phyloP scores from a whole-genome alignment of 2,113 vertebrate genomes.

The Cinclus cinclus region DNA sequence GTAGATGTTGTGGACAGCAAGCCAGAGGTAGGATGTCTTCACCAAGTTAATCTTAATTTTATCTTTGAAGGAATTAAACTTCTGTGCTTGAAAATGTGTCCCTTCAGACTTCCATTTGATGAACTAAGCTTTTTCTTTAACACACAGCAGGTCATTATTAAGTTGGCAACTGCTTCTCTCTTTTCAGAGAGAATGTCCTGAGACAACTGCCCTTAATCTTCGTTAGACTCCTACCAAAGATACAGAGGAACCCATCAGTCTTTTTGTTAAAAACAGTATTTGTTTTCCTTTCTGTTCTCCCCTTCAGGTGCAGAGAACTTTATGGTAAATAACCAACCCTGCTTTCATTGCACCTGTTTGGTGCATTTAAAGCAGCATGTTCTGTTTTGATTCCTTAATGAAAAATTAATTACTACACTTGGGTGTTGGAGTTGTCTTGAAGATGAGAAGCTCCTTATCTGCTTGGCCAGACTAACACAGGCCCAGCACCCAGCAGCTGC shows the following conservation, averaged over 20 bases:
- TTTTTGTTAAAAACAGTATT: not conserved
- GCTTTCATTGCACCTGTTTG: not conserved
- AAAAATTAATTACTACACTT: not conserved
- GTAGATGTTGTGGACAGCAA: conserved; percentile 85
- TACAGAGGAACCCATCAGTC: not conserved
- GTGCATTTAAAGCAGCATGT: not conserved
- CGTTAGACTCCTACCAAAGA: not conserved
- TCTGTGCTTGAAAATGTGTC: not conserved
- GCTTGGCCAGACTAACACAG: not conserved
- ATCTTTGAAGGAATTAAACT: not conserved
- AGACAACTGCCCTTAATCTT: not conserved
- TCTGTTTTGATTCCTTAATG: not conserved
- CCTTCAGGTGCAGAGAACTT: not conserved
- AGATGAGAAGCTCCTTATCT: not conserved
- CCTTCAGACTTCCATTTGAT: not conserved
- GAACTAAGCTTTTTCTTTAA: not conserved
- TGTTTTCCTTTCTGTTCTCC: not conserved
- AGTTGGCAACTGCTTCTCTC: not conserved
- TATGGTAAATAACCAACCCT: not conserved
- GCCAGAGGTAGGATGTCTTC: conserved; percentile 76
- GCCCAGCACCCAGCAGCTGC: not conserved
- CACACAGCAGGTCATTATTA: not conserved
- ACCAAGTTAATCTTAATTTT: not conserved
- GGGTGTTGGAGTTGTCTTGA: not conserved
- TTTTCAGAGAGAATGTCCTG: not conserved